These are phyloP conservation scores for Carassius carassius DNA, from an alignment of 2,113 vertebrate species.

Conservation along the genomic window DNA sequence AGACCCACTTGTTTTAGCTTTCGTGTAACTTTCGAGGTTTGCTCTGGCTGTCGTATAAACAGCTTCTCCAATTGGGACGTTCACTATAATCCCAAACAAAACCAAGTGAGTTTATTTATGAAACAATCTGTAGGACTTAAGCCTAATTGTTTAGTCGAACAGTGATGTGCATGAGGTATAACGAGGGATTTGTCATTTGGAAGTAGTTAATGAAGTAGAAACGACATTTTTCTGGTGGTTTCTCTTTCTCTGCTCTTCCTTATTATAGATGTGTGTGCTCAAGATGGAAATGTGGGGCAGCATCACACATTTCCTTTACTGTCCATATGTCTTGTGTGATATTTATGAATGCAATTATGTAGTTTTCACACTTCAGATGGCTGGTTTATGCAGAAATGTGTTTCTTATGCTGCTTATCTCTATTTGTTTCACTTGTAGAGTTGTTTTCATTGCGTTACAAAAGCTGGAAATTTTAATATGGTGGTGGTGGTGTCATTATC, in stretches of 20 bases:
- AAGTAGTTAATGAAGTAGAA: conserved; percentile 1
- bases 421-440: not conserved
- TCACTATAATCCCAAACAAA: not conserved
- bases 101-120: not conserved
- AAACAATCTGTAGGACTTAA: not conserved
- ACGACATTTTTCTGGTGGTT: not conserved
- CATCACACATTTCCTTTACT: not conserved
- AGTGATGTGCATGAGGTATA: not conserved
- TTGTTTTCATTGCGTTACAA: not conserved
- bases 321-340: conserved; percentile 18
- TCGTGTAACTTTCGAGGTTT: not conserved
- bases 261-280: conserved; percentile 18
- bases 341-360: conserved; percentile 7
- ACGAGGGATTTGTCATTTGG: not conserved
- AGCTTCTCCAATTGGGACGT: conserved; percentile 1
- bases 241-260: conserved; percentile 9
- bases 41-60: conserved; percentile 4
- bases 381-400: not conserved
- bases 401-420: not conserved
- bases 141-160: not conserved
- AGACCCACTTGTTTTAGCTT: not conserved
- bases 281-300: conserved; percentile 1
- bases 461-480: not conserved
- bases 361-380: not conserved
- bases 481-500: not conserved